Percentiles rank a stretch among this genome's conserved stretches.
Conservation (phyloP, 2,888 invertebrate genomes). For the Melinopterus prodromus region DNA sequence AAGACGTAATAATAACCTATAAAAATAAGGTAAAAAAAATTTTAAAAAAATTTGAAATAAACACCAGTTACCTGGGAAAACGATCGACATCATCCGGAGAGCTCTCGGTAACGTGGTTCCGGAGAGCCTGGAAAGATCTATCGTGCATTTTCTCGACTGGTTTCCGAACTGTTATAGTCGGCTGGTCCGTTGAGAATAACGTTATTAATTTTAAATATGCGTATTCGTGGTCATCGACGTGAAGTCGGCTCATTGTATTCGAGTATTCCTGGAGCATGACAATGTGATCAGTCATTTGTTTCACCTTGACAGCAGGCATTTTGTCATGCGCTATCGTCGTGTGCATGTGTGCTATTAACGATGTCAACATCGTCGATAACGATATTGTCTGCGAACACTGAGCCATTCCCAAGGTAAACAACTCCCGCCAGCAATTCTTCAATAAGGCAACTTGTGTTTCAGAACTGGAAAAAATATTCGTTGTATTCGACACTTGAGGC, state of each 20-base stretch:
- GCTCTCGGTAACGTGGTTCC: conserved; percentile 60
- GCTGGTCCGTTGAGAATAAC: conserved; percentile 67
- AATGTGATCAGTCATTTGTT: conserved; percentile 77
- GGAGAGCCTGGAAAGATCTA: conserved; percentile 68
- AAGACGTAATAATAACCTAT: conserved; percentile 72
- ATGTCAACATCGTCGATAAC: conserved; percentile 82
- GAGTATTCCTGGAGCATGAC: conserved; percentile 80
- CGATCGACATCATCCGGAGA: conserved; percentile 64
- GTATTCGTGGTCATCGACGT: conserved; percentile 85
- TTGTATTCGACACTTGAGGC: no score
- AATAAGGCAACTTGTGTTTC: conserved; percentile 86
- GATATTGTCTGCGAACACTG: conserved; percentile 84
- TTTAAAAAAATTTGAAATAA: conserved; percentile 35
- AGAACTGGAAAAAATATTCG: conserved; percentile 64
- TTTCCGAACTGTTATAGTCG: conserved; percentile 60
- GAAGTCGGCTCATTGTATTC: conserved; percentile 74
- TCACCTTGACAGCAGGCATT: conserved; percentile 78
- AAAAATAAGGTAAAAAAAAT: conserved; percentile 36
- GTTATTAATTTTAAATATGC: conserved; percentile 87
- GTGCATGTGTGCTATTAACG: conserved; percentile 83
- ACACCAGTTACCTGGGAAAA: conserved; percentile 62
- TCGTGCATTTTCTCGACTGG: conserved; percentile 70
- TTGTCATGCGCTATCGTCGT: conserved; percentile 77
- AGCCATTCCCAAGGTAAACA: conserved; percentile 90
- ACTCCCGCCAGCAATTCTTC: conserved; percentile 90